Evolutionary conservation across 2,113 vertebrate species (phyloP), one percentile per base, ranked within the genome.

Genomic region (Tringa solitaria): DNA sequence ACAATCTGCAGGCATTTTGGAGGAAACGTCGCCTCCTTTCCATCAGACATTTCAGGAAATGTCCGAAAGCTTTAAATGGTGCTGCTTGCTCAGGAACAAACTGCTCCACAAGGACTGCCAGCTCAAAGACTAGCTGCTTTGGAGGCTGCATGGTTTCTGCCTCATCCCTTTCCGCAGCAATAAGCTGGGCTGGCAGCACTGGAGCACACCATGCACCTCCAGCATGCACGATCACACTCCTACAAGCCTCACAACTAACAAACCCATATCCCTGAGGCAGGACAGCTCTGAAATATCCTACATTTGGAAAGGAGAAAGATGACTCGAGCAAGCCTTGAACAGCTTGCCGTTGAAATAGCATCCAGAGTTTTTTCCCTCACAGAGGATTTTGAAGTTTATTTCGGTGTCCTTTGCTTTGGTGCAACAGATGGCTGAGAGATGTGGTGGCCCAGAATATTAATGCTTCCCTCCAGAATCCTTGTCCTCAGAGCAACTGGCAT

Each of bases 381-480:
- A 27, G 35, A 27, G 45, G 14, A 80, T 83, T 90, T 82, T 85
- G 45, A 48, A 79, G 77, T 76, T 87, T 90, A 51, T 96, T 90
- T 94, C 1, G 0, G 21, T 59, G 63, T 90, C 50, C 75, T 90
- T 88, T 76, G 65, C 75, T 86, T 73, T 73, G n/a, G n/a, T 90
- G 86, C 57, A 95, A 53, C 90, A 94, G 92, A 90, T 83, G 94
- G 61, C 64, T 30, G 75, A 37, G 65, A 88, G 79, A 84, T 0
- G 10, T 28, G 39, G 61, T 83, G 75, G 82, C 57, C 79, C 27
- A 43, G 88, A 90, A 88, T 90, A 77, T 73, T 72, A 92, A 85
- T 65, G 32, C 33, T 93, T 79, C 46, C 27, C 68, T 92, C 64
- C 72, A 69, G 83, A 46, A 77, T n/a, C 50, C 20, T 0, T 45